These are phyloP conservation scores for Sinocyclocheilus rhinocerous DNA, from an alignment of 2,113 vertebrate species.

Conservation along the genomic window DNA sequence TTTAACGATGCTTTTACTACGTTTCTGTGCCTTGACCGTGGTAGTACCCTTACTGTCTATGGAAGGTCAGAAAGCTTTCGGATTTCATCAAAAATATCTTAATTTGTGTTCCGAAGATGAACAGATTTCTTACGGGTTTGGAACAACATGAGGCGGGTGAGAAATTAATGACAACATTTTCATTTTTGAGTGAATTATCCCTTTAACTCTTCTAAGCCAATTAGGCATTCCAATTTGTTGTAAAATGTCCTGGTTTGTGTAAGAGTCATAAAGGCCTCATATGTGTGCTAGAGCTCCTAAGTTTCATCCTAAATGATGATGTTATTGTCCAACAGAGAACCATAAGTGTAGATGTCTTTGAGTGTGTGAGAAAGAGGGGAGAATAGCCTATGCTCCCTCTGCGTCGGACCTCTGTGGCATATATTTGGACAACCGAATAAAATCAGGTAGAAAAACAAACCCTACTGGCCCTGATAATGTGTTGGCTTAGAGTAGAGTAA, in stretches of 20 bases:
- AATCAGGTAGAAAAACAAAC: constrained; percentile 40
- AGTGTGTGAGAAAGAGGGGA: background rate
- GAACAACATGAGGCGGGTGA: too few species aligned
- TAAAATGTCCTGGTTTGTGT: background rate
- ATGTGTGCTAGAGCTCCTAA: background rate
- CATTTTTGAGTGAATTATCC: too few species aligned
- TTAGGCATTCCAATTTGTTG: background rate
- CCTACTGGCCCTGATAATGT: constrained; percentile 39
- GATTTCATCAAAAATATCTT: too few species aligned
- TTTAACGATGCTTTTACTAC: too few species aligned
- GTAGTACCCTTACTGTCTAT: too few species aligned
- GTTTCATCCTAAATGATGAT: background rate
- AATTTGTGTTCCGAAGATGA: too few species aligned
- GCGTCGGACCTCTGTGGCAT: constrained; percentile 29
- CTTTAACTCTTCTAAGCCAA: background rate
- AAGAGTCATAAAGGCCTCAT: background rate
- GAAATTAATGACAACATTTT: too few species aligned
- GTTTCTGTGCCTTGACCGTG: too few species aligned
- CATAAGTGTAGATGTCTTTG: background rate
- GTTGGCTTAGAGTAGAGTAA: constrained; percentile 39
- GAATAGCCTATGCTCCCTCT: background rate
- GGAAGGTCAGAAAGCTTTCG: too few species aligned
- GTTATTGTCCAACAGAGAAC: background rate
- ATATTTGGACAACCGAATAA: constrained; percentile 53
- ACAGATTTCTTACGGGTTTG: too few species aligned